phyloP scores from a whole-genome alignment of 64 coral and sea anemone species.

The Catalaphyllia jardinei region DNA sequence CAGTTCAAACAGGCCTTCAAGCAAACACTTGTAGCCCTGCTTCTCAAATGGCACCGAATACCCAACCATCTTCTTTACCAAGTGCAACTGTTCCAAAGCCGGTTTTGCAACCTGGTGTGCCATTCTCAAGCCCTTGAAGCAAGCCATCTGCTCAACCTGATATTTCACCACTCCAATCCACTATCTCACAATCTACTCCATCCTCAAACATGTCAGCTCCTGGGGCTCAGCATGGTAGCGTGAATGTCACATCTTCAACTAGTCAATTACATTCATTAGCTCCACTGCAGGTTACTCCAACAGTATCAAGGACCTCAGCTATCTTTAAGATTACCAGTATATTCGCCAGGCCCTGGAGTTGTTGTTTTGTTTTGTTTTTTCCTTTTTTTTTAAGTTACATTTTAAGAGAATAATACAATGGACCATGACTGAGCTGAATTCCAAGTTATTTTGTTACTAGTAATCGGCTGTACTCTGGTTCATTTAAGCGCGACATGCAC shows the following conservation, averaged over 20 bases:
- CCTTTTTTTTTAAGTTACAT: too few species aligned
- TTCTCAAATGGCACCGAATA: background rate
- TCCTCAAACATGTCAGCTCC: background rate
- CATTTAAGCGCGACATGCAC: too few species aligned
- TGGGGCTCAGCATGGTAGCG: background rate
- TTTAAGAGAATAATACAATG: too few species aligned
- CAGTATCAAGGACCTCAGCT: background rate
- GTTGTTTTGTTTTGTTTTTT: too few species aligned
- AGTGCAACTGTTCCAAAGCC: constrained; percentile 7
- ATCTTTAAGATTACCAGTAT: background rate
- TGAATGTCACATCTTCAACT: background rate
- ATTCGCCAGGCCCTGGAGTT: background rate
- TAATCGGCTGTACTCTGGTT: too few species aligned
- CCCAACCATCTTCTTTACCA: background rate
- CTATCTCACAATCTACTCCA: background rate
- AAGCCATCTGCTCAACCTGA: background rate
- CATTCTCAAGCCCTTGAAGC: background rate
- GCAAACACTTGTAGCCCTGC: background rate
- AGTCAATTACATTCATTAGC: background rate
- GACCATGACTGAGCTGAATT: too few species aligned
- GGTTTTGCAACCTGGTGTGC: background rate
- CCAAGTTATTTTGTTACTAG: too few species aligned
- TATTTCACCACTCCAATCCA: background rate
- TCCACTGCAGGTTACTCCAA: background rate
- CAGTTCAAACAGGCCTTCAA: background rate